A percentile compares a stretch with the other conserved stretches of the same genome.
phyloP scores from a whole-genome alignment of 2,113 vertebrate species.

The Galeopterus variegatus region DNA sequence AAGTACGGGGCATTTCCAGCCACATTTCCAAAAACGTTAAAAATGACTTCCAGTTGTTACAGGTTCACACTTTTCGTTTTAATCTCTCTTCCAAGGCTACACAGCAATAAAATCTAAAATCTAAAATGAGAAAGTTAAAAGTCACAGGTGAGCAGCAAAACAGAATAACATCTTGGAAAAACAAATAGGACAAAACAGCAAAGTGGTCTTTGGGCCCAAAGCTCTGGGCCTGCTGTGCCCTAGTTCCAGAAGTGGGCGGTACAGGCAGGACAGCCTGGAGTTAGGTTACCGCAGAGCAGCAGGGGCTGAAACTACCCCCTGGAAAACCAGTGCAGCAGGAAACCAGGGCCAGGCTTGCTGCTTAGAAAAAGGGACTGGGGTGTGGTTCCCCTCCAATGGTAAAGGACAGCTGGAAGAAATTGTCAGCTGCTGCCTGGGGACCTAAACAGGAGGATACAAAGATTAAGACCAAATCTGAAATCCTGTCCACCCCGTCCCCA shows the following conservation, averaged over 20 bases:
- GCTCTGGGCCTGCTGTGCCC: not conserved
- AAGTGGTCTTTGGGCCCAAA: not conserved
- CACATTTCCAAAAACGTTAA: not conserved
- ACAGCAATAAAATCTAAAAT: not conserved
- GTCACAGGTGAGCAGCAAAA: not conserved
- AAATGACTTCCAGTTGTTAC: not conserved
- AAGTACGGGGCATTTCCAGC: not conserved
- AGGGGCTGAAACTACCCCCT: not conserved
- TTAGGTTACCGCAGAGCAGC: not conserved
- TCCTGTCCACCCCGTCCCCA: no score
- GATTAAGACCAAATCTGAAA: not conserved
- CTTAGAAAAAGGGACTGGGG: not conserved
- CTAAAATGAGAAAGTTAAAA: constrained; percentile 10
- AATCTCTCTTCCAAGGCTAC: not conserved
- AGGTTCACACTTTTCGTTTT: not conserved
- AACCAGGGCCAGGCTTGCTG: not conserved
- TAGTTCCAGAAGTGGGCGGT: not conserved
- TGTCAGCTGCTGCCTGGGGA: not conserved
- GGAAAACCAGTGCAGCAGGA: not conserved
- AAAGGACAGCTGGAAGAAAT: not conserved
- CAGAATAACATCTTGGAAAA: not conserved
- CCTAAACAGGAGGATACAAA: not conserved
- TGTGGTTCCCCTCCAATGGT: not conserved
- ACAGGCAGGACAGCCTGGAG: not conserved
- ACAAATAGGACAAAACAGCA: not conserved